Percentiles rank a stretch among this genome's conserved stretches.
Conservation (phyloP, 2,797 vertebrate species). For the Mormyrus hasselquistii region DNA sequence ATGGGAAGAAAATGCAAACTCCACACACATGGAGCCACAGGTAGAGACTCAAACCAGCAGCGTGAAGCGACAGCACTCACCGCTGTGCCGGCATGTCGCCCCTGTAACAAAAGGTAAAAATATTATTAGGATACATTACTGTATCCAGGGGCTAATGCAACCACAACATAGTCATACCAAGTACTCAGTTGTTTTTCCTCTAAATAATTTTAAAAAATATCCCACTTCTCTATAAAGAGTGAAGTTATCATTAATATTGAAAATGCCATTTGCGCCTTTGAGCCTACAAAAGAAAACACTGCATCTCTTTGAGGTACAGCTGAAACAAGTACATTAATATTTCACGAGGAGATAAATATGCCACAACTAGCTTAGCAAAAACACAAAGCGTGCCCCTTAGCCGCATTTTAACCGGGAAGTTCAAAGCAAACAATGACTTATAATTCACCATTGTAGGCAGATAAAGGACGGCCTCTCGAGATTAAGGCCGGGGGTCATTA, state of each 20-base stretch:
- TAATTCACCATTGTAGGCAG: background rate
- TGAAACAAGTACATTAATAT: slow-evolving; percentile 5
- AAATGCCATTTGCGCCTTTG: background rate
- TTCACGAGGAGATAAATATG: slow-evolving; percentile 2
- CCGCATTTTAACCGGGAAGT: background rate
- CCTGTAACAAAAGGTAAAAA: background rate
- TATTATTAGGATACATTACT: background rate
- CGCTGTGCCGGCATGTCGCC: no score
- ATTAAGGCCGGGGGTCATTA: background rate
- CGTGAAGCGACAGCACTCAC: background rate
- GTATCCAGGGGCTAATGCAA: background rate
- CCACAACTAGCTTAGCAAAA: slow-evolving; percentile 1
- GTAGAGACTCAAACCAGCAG: background rate
- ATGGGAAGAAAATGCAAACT: background rate
- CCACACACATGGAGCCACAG: background rate
- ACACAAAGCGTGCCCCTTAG: background rate
- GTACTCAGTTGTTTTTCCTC: background rate
- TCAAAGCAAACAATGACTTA: background rate
- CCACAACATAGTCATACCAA: background rate
- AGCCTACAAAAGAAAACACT: background rate
- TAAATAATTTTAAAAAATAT: background rate
- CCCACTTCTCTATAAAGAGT: background rate
- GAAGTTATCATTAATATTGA: slow-evolving; percentile 1
- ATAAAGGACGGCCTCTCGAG: background rate
- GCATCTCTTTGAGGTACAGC: background rate